These are phyloP conservation scores for Clunio marinus DNA, from an alignment of 2,888 invertebrate genomes.

Conservation along the genomic window DNA sequence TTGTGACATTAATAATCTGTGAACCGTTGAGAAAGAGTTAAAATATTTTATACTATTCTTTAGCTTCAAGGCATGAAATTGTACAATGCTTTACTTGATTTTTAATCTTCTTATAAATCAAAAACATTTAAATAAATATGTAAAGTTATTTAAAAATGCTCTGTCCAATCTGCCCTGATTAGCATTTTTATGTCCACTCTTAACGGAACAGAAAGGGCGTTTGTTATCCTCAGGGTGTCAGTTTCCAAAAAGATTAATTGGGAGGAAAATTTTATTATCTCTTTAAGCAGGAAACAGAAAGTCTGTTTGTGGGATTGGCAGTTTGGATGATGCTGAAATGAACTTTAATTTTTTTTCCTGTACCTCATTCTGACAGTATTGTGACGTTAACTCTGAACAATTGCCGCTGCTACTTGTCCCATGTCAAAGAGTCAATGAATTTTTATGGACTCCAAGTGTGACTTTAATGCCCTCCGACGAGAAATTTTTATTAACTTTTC, in stretches of 20 bases:
- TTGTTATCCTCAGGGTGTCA: background rate
- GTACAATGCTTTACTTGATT: too few relatives aligned
- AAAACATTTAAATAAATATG: too few relatives aligned
- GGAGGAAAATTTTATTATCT: conserved; percentile 15
- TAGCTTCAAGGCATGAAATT: too few relatives aligned
- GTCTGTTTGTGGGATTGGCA: too few relatives aligned
- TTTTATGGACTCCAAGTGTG: background rate
- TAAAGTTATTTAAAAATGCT: too few relatives aligned
- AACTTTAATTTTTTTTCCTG: too few relatives aligned
- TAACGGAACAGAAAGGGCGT: background rate
- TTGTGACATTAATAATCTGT: conserved; percentile 23
- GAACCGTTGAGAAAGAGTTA: conserved; percentile 1
- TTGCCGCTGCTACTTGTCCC: too few relatives aligned
- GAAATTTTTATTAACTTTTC: background rate
- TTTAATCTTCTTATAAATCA: too few relatives aligned
- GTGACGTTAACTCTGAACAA: too few relatives aligned
- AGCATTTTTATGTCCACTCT: background rate
- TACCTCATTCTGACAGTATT: too few relatives aligned
- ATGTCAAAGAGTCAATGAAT: background rate
- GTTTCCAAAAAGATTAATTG: background rate
- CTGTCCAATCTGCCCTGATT: background rate
- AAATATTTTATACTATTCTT: too few relatives aligned
- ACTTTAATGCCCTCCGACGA: background rate
- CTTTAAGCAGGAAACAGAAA: background rate
- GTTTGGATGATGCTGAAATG: too few relatives aligned